A percentile compares a stretch with the other conserved stretches of the same genome.
phyloP scores from a whole-genome alignment of 2,113 vertebrate species.

The Pedionomus torquatus region DNA sequence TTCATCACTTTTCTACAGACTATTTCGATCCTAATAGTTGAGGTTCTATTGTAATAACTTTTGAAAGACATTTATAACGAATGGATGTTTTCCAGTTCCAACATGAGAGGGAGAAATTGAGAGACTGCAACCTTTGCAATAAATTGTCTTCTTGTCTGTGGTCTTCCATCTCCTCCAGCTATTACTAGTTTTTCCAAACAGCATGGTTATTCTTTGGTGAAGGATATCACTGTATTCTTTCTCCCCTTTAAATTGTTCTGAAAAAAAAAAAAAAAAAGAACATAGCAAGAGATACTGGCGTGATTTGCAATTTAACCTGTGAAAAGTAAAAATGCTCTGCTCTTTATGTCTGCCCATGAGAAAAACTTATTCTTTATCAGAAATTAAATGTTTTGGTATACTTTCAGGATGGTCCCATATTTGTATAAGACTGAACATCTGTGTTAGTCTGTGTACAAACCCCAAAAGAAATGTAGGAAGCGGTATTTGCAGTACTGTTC shows the following conservation, averaged over 20 bases:
- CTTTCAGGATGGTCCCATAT: neutral
- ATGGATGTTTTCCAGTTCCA: neutral
- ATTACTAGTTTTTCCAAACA: neutral
- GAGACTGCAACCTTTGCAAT: neutral
- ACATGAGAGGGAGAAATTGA: neutral
- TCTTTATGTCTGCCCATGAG: neutral
- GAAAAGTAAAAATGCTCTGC: neutral
- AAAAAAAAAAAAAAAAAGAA: neutral
- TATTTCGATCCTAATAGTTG: neutral
- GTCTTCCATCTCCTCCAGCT: neutral
- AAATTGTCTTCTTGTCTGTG: neutral
- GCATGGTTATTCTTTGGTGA: neutral
- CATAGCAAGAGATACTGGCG: neutral
- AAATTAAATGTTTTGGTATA: neutral
- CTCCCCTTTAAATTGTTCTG: neutral
- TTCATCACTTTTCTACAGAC: neutral
- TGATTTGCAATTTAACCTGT: neutral
- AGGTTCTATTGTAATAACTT: neutral
- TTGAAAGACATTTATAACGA: neutral
- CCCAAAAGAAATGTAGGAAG: neutral
- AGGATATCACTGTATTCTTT: neutral
- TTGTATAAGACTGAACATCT: neutral
- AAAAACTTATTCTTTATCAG: neutral
- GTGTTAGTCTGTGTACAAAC: neutral
- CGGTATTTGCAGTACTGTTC: neutral